Conservation (phyloP, 2,113 vertebrate genomes). For the Festucalex cinctus region DNA sequence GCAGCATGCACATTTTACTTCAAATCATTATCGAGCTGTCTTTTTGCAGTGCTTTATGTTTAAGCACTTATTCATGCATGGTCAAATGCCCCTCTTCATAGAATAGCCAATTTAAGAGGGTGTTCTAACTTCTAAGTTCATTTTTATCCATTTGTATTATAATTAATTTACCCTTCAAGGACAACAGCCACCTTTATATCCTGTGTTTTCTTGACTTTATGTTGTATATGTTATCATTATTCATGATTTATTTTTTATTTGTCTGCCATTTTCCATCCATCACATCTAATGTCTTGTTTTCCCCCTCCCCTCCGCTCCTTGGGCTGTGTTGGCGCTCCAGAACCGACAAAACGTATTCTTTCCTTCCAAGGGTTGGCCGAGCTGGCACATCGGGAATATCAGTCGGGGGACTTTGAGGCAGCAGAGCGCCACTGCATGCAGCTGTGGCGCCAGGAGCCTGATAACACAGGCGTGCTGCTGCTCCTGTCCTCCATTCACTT, state of each 20-base stretch:
- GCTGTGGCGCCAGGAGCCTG: conserved; percentile 97
- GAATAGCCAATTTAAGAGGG: not conserved
- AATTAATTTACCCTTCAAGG: not conserved
- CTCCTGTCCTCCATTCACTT: conserved; percentile 98
- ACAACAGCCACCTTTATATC: not conserved
- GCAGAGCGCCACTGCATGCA: conserved; percentile 99
- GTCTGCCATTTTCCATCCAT: conserved; percentile 79
- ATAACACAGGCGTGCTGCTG: conserved; percentile 96
- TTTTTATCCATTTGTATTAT: not conserved
- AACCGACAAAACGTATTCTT: conserved; percentile 99
- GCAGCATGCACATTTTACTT: not conserved
- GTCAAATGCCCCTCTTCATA: not conserved
- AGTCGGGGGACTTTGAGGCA: conserved; percentile 98
- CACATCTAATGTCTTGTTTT: conserved; percentile 92
- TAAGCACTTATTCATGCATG: not conserved
- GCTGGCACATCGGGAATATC: conserved; percentile 99
- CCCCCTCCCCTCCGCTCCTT: conserved; percentile 66
- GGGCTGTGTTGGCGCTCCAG: conserved; percentile 96
- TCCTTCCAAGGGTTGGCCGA: conserved; percentile 99
- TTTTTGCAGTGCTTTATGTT: not conserved
- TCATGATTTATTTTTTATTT: conserved; percentile 51
- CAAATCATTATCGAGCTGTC: not conserved
- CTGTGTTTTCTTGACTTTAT: not conserved
- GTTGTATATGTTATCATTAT: conserved; percentile 25
- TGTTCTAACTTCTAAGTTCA: not conserved